Evolutionary conservation across 2,888 invertebrate genomes (phyloP).

Genomic region (Cordilura impudica): DNA sequence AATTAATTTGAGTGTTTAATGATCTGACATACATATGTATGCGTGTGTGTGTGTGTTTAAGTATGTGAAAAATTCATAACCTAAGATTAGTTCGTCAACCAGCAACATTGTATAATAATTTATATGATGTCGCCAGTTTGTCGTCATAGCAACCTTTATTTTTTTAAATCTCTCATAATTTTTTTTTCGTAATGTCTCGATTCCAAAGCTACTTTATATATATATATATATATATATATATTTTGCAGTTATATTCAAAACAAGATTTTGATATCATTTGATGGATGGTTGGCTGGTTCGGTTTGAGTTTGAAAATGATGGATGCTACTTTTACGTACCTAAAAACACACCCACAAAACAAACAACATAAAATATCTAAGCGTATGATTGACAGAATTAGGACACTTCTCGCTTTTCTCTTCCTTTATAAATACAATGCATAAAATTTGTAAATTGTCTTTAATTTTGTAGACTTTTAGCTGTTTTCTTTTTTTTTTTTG

Average conservation of each 20-base stretch:
- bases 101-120: conserved; percentile 30
- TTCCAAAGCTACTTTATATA: neutral
- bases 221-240: no score
- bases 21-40: neutral
- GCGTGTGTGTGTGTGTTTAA: no score
- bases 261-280: neutral
- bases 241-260: neutral
- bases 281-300: neutral
- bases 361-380: conserved; percentile 42
- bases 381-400: conserved; percentile 74
- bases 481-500: neutral
- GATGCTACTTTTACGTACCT: conserved; percentile 30
- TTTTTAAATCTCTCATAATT: neutral
- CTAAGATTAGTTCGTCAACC: conserved; percentile 20
- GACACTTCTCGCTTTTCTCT: conserved; percentile 45
- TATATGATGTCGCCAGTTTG: conserved; percentile 40
- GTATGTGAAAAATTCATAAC: neutral
- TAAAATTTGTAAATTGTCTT: neutral
- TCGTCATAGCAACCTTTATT: conserved; percentile 50
- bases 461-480: neutral
- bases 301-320: neutral
- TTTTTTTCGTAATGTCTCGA: neutral
- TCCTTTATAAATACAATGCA: neutral
- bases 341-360: conserved; percentile 40
- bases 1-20: neutral